These are phyloP conservation scores for Conistra vaccinii DNA, from an alignment of 2,888 invertebrate species.

Conservation along the genomic window DNA sequence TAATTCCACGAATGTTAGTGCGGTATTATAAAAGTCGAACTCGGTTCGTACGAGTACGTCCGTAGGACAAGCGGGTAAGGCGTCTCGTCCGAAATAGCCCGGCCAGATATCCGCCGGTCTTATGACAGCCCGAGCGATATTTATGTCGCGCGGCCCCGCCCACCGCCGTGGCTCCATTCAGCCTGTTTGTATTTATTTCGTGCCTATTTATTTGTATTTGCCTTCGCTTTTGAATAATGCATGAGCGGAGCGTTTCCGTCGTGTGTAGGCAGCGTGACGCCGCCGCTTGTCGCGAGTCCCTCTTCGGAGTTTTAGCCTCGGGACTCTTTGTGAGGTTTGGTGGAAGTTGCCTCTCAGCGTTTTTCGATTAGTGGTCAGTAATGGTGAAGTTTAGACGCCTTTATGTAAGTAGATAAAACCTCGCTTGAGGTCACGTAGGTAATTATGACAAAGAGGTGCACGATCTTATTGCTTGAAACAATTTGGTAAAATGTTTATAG, in stretches of 20 bases:
- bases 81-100: constrained; percentile 86
- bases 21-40: constrained; percentile 58
- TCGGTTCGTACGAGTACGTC: constrained; percentile 49
- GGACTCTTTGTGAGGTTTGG: constrained; percentile 60
- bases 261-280: constrained; percentile 91
- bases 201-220: constrained; percentile 91
- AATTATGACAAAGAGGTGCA: constrained; percentile 45
- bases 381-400: constrained; percentile 45
- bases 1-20: constrained; percentile 63
- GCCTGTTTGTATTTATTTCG: constrained; percentile 90
- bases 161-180: constrained; percentile 89
- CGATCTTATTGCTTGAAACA: constrained; percentile 17
- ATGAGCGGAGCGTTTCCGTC: constrained; percentile 89
- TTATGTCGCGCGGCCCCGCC: constrained; percentile 90
- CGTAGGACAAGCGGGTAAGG: constrained; percentile 68
- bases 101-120: constrained; percentile 85
- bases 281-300: constrained; percentile 77
- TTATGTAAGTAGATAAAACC: constrained; percentile 44
- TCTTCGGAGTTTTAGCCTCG: constrained; percentile 74
- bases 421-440: constrained; percentile 49
- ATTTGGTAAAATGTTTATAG: constrained; percentile 12
- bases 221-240: constrained; percentile 89
- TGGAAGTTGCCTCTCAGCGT: constrained; percentile 67
- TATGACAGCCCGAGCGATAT: constrained; percentile 89
- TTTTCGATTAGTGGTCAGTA: constrained; percentile 64